Conservation (phyloP, 1,140 invertebrate genomes). For the Achroia grisella region DNA sequence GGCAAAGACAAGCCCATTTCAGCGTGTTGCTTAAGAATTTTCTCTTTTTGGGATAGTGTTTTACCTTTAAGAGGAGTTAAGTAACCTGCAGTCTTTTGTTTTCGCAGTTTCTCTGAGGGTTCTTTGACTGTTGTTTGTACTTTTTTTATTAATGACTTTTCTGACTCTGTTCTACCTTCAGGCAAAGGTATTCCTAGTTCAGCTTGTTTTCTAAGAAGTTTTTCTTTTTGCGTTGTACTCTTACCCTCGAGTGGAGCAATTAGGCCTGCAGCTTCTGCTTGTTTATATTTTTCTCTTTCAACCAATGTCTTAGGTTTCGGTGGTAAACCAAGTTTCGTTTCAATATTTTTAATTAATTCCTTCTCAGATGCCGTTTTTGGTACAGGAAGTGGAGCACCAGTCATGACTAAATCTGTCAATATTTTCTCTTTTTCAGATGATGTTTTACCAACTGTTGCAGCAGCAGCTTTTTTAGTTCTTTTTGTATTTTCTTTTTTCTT, state of each 20-base stretch:
- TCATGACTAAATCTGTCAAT: constrained; percentile 5
- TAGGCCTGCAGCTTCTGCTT: constrained; percentile 14
- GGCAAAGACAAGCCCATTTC: constrained; percentile 20
- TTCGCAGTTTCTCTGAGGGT: constrained; percentile 12
- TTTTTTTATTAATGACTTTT: constrained; percentile 18
- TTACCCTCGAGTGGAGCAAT: constrained; percentile 18
- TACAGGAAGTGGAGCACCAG: constrained; percentile 11
- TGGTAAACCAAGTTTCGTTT: constrained; percentile 9
- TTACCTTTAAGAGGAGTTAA: constrained; percentile 28
- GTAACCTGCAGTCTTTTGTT: constrained; percentile 10
- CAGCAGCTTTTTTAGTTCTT: constrained; percentile 7
- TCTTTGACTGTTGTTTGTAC: not conserved
- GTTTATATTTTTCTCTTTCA: constrained; percentile 19
- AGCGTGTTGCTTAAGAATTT: constrained; percentile 19
- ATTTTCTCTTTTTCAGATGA: constrained; percentile 18
- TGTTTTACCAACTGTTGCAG: constrained; percentile 11
- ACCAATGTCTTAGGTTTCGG: constrained; percentile 11
- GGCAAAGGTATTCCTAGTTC: constrained; percentile 24
- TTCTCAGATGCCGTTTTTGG: constrained; percentile 13
- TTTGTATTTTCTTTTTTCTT: constrained; percentile 9
- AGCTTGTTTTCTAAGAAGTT: constrained; percentile 7
- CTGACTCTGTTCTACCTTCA: constrained; percentile 23
- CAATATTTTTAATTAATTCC: constrained; percentile 6
- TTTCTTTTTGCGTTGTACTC: constrained; percentile 10
- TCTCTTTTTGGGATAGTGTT: constrained; percentile 26